phyloP scores from a whole-genome alignment of 2,888 invertebrate species.

The Napeogenes sylphis region DNA sequence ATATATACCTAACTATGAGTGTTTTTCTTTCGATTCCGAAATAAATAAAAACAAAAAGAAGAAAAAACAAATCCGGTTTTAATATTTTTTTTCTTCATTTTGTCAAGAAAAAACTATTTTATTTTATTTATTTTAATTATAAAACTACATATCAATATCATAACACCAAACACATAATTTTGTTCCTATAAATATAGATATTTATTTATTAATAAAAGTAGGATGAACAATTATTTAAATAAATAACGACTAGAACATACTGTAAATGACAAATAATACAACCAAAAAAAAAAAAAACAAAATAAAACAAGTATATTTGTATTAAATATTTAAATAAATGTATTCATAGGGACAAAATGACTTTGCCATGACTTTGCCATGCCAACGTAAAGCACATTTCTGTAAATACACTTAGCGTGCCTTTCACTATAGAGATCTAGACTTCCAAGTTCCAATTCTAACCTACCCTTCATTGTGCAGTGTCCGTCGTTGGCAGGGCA shows the following conservation, averaged over 20 bases:
- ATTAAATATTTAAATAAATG: conserved; percentile 9
- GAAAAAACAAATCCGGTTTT: conserved; percentile 3
- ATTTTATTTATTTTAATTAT: conserved; percentile 20
- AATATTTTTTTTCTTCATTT: conserved; percentile 20
- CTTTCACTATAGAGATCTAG: conserved; percentile 29
- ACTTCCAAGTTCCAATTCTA: conserved; percentile 24
- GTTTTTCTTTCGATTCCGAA: conserved; percentile 20
- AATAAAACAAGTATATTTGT: too few species aligned
- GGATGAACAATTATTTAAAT: neutral
- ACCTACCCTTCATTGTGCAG: conserved; percentile 52
- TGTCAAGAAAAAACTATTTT: conserved; percentile 21
- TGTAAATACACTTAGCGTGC: conserved; percentile 67
- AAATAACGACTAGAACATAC: too few species aligned
- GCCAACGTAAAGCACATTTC: conserved; percentile 57
- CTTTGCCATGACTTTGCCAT: conserved; percentile 49
- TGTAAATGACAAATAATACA: too few species aligned
- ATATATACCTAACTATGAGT: conserved; percentile 14
- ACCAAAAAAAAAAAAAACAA: too few species aligned
- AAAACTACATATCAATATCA: conserved; percentile 46
- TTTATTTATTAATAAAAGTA: neutral
- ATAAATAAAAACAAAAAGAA: conserved; percentile 13
- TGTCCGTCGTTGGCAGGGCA: conserved; percentile 66
- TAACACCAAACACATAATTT: conserved; percentile 40
- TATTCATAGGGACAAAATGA: conserved; percentile 39
- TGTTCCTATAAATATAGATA: conserved; percentile 24